These are phyloP conservation scores for Papilio xuthus DNA, from an alignment of 1,140 invertebrate genomes.

Conservation along the genomic window DNA sequence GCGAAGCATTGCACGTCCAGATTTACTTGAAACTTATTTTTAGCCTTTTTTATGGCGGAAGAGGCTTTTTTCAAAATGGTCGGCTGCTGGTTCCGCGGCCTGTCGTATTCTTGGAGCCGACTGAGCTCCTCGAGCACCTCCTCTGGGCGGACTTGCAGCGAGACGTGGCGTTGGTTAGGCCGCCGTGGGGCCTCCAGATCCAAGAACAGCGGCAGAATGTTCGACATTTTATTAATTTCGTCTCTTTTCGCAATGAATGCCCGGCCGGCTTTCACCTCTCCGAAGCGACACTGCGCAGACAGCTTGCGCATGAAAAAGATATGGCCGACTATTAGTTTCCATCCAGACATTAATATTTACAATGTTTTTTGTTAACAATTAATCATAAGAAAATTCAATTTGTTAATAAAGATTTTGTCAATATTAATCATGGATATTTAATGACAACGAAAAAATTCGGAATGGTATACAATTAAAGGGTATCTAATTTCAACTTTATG, in stretches of 20 bases:
- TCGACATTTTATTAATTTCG: conserved; percentile 44
- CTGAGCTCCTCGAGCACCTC: conserved; percentile 83
- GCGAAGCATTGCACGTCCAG: conserved; percentile 92
- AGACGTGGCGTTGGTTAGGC: conserved; percentile 88
- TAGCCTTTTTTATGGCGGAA: conserved; percentile 84
- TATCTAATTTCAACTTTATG: no score
- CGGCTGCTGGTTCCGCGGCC: conserved; percentile 84
- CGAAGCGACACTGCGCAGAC: conserved; percentile 42
- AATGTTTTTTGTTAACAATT: no score
- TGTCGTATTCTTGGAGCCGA: conserved; percentile 79
- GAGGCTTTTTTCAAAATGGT: conserved; percentile 84
- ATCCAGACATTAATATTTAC: neutral
- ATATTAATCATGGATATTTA: no score
- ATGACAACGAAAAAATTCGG: no score
- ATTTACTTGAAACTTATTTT: conserved; percentile 82
- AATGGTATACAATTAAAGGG: no score
- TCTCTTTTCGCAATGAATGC: conserved; percentile 30
- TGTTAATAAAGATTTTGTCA: no score
- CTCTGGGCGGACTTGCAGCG: conserved; percentile 85
- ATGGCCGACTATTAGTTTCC: conserved; percentile 31
- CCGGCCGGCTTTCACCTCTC: conserved; percentile 23
- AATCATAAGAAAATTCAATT: neutral
- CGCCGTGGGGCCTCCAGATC: conserved; percentile 83
- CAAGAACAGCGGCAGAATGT: conserved; percentile 53
- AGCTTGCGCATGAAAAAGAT: conserved; percentile 33